A percentile compares a stretch with the other conserved stretches of the same genome.
These are phyloP conservation scores for Nothoprocta pentlandii DNA, from an alignment of 2,113 vertebrate genomes.

Conservation along the genomic window DNA sequence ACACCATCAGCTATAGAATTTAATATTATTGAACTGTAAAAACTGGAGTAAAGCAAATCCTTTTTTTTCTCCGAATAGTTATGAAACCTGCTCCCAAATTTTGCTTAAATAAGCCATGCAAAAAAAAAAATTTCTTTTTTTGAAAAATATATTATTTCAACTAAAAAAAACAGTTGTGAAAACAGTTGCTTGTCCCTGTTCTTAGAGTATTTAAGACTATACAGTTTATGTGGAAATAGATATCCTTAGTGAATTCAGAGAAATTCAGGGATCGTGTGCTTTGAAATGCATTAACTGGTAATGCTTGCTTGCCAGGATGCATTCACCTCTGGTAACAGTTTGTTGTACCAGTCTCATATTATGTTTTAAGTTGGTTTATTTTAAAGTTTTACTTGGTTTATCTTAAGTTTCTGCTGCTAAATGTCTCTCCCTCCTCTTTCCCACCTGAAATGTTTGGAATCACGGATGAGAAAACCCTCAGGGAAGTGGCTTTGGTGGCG, in stretches of 20 bases:
- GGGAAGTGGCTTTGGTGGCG: neutral
- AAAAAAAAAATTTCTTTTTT: neutral
- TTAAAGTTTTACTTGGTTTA: neutral
- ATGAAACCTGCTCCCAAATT: neutral
- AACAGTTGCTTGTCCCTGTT: accelerated
- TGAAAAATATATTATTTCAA: neutral
- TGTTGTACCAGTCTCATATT: neutral
- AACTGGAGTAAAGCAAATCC: neutral
- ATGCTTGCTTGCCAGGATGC: neutral
- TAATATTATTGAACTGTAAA: neutral
- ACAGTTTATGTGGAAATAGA: neutral
- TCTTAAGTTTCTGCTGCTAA: neutral
- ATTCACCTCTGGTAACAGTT: neutral
- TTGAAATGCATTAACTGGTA: accelerated
- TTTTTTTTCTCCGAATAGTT: neutral
- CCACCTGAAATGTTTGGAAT: neutral
- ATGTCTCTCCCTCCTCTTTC: neutral
- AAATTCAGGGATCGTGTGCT: accelerated
- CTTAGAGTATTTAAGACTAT: neutral
- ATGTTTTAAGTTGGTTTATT: neutral
- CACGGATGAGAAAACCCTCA: neutral
- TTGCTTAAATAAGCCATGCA: neutral
- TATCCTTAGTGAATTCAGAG: neutral
- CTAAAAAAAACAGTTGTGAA: neutral
- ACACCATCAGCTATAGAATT: neutral